Base-by-base conservation (phyloP, 1,140 invertebrate species). In the Hypsibius dujardini region DNA sequence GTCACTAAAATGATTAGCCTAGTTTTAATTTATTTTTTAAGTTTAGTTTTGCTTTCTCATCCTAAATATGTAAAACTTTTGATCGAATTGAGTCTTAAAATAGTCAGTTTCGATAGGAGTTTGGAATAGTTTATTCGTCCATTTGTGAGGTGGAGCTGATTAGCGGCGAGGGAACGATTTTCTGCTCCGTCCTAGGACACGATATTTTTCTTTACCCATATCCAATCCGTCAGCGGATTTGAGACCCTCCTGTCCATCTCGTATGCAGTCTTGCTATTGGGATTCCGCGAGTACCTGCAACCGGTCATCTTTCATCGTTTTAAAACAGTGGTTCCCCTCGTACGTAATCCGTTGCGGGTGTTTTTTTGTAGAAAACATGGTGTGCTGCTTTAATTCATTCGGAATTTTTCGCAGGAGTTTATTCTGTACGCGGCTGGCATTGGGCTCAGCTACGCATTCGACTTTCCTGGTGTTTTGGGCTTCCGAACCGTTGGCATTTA, bases 281-380 rank as follows among this genome's bases (percentile, higher is more conserved):
- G 12, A 42, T 67, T 67, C 62, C 62, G 62, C 42, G 12, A 67
- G 45, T 67, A 67, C 42, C 42, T 67, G 12, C 62, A 67, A 42
- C 62, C 62, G 7, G 42, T 67, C 7, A 12, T 67, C 3, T 67
- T 15, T 67, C 12, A 45, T 42, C 12, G 45, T 7, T 15, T 45
- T 42, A 42, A 42, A 12, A 12, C 45, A 7, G 62, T 67, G 3
- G 62, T 67, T 42, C 62, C 62, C 42, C 7, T 67, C 45, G 62
- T 67, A 67, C 12, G 62, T 56, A 7, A 12, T 56, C 50, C 50
- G 7, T 56, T 56, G 50, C 50, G n/a, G 50, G 7, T 56, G 50
- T 7, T 56, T 7, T n/a, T 7, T 12, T n/a, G 7, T 56, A 56
- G 12, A 67, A 15, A 67, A 67, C 62, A 15, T 56, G 50, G 7